Evolutionary conservation across 2,113 vertebrate genomes (phyloP), one percentile per base, ranked within the genome.

Genomic region (Lasiurus cinereus): DNA sequence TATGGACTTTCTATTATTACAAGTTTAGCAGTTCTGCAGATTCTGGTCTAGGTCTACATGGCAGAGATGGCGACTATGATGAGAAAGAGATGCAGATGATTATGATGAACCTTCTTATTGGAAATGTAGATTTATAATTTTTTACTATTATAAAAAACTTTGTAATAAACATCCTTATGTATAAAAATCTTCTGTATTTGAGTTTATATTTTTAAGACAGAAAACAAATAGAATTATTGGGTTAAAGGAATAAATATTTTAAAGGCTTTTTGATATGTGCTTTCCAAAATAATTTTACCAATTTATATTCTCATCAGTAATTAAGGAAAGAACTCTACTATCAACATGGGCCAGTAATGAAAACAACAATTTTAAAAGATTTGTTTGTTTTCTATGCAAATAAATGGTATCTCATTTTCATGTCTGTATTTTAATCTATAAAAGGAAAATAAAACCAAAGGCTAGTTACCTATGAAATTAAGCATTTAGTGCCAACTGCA

Each of bases 101-200:
- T 39, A 19, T 31, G 18, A 67, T 24, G n/a, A 64, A 56, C 8
- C 5, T 83, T 24, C 39, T 92, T 76, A 82, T 8, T 64, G 39
- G 27, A 87, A 29, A 92, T 19, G 18, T 83, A 80, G 14, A 48
- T 59, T 88, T 85, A 4, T 91, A 46, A 73, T 29, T 76, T 92
- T 94, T 87, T 62, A 87, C 54, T 88, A 80, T 52, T 79, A 73
- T 43, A 86, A 96, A 74, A 67, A 92, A 31, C 7, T 87, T 56
- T 85, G 27, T 69, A 87, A 72, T 43, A 77, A 64, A 92, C 18
- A 54, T 48, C 10, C 11, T 66, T 86, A 6, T 77, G 21, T 43
- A 39, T 73, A 86, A 92, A 4, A 13, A 90, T 48, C 48, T 59
- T 94, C 56, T 62, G 72, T 93, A 36, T 77, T 77, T 69, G 36